Evolutionary conservation across 2,113 vertebrate species (phyloP), one percentile per base, ranked within the genome.

Genomic region (Anoura caudifer): DNA sequence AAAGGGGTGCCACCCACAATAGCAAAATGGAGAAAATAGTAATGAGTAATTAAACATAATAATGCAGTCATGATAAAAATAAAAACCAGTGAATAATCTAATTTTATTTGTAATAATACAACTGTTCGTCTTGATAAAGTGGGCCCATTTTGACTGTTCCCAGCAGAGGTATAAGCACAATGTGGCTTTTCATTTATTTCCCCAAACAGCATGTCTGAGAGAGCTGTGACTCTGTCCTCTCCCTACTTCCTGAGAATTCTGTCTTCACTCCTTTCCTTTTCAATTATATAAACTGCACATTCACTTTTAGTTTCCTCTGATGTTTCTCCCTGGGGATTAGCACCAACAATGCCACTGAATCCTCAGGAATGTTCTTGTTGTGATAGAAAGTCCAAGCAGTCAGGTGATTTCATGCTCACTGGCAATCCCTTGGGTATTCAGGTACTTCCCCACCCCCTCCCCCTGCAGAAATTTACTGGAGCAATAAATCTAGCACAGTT

Each of bases 401-500:
- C 97, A 97, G 97, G 95, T 97, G 97, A 98, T 96, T 92, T 95
- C 67, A 38, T 69, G 87, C 96, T 79, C 89, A 83, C 95, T 88
- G 96, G 73, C 59, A 96, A 92, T 97, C 96, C 96, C 87, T 43
- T 52, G 95, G 47, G 95, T 95, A 67, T 95, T 90, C 0, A 36
- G 95, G 88, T 72, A 87, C 43, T 94, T 95, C 86, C 69, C 77
- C 36, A 14, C 5, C 94, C 88, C 93, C 70, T 81, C 91, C 79
- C 82, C 86, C 94, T 96, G 75, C 95, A 97, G 96, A 98, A 96
- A 97, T 97, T 98, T 98, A 97, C 97, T 98, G 96, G 97, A 98
- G 97, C 97, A 98, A 98, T 98, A 98, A 98, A 98, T 97, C 90
- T 97, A 97, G 95, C 95, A 95, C 95, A 96, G 89, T 98, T 98